A percentile compares a stretch with the other conserved stretches of the same genome.
Conservation (phyloP, 35 echinoderm and acorn worm species). For the Ophiothrix spiculata region DNA sequence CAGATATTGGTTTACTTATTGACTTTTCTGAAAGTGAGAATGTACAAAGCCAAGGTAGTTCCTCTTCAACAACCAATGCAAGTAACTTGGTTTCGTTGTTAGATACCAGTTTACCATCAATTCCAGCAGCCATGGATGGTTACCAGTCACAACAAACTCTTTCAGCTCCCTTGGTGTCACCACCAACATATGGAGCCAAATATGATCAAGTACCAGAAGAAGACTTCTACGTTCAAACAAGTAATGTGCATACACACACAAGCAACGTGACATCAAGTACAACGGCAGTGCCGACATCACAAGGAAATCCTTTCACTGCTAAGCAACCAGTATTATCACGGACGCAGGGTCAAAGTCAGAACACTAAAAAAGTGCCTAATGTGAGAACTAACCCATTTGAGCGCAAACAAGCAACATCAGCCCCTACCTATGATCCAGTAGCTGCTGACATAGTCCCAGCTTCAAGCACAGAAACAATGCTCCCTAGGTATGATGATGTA, state of each 20-base stretch:
- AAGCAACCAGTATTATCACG: neutral
- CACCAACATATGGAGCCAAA: neutral
- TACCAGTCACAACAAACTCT: neutral
- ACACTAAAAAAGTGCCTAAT: neutral
- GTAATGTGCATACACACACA: neutral
- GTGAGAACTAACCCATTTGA: constrained; percentile 1
- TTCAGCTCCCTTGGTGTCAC: neutral
- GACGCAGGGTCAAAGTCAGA: neutral
- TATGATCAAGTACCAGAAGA: constrained; percentile 27
- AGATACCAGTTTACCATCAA: constrained; percentile 16
- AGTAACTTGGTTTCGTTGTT: constrained; percentile 8
- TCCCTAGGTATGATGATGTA: neutral
- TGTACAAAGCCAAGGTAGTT: neutral
- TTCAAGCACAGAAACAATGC: neutral
- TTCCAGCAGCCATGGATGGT: neutral
- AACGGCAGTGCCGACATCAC: neutral
- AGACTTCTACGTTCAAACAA: neutral
- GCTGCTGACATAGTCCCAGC: neutral
- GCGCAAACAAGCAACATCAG: neutral
- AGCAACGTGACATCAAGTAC: neutral
- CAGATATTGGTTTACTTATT: constrained; percentile 21
- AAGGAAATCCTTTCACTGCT: neutral
- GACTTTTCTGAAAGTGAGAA: constrained; percentile 19
- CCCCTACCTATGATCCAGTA: neutral
- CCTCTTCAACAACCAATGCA: neutral